Conservation (phyloP, 2,888 invertebrate genomes). For the Acleris cristana region DNA sequence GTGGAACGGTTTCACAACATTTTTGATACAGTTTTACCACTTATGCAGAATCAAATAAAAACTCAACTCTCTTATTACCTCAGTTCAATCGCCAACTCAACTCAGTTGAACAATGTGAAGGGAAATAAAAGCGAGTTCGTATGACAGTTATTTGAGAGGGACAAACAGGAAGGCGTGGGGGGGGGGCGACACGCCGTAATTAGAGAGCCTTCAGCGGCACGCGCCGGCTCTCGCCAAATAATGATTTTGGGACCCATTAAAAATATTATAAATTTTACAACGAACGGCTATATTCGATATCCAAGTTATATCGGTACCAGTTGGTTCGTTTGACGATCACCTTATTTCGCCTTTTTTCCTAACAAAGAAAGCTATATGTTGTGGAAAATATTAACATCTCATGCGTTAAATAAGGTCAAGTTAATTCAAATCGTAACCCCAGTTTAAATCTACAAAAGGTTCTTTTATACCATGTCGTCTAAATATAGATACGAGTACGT, state of each 20-base stretch:
- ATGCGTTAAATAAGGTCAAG: too few species aligned
- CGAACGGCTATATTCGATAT: constrained; percentile 3
- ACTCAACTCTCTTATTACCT: constrained; percentile 20
- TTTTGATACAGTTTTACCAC: too few species aligned
- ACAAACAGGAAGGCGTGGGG: constrained; percentile 20
- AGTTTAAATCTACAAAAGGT: background rate
- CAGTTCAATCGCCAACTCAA: constrained; percentile 42
- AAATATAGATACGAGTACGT: too few species aligned
- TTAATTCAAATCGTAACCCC: background rate
- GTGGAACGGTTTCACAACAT: too few species aligned
- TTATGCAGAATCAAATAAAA: background rate
- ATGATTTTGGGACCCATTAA: constrained; percentile 42
- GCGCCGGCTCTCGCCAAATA: constrained; percentile 45
- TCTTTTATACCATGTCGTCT: background rate
- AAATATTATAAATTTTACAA: constrained; percentile 15
- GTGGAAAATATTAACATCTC: too few species aligned
- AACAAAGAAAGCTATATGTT: too few species aligned
- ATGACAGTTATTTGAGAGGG: constrained; percentile 43
- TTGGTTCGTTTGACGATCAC: too few species aligned
- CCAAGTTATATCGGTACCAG: too few species aligned
- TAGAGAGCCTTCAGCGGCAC: constrained; percentile 42
- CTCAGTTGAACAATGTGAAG: constrained; percentile 41
- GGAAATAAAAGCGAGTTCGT: constrained; percentile 42
- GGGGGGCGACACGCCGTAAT: constrained; percentile 42
- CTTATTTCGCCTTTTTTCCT: too few species aligned